phyloP scores from a whole-genome alignment of 2,888 invertebrate genomes.

The Drosophila prostipennis region DNA sequence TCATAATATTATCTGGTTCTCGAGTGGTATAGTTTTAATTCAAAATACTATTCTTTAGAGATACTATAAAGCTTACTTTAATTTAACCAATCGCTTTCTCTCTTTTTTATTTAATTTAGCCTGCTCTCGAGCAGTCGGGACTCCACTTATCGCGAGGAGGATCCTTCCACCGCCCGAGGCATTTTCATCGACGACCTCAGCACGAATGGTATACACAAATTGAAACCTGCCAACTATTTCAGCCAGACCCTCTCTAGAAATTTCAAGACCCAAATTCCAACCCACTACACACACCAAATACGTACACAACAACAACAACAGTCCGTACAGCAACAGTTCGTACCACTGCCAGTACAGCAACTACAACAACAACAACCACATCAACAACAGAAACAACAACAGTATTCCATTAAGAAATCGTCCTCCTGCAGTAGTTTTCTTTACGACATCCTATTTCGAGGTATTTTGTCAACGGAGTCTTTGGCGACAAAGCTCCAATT shows the following conservation, averaged over 20 bases:
- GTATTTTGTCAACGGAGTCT: conserved; percentile 84
- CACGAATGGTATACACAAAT: conserved; percentile 79
- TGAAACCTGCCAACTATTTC: conserved; percentile 62
- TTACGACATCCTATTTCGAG: conserved; percentile 85
- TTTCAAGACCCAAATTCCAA: conserved; percentile 81
- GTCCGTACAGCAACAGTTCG: conserved; percentile 56
- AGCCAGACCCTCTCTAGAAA: conserved; percentile 80
- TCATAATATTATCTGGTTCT: too few species aligned
- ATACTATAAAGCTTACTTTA: too few species aligned
- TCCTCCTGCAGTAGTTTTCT: conserved; percentile 85
- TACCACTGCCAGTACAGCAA: conserved; percentile 41
- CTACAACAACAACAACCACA: conserved; percentile 51
- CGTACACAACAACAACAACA: conserved; percentile 75
- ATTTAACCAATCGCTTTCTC: neutral
- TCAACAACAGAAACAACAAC: conserved; percentile 60
- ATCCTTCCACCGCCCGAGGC: conserved; percentile 63
- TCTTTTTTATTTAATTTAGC: conserved; percentile 50
- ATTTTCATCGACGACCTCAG: conserved; percentile 83
- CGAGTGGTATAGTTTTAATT: too few species aligned
- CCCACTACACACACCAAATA: conserved; percentile 70
- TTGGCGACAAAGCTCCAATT: conserved; percentile 71
- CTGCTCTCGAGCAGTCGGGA: conserved; percentile 84
- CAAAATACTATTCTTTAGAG: too few species aligned
- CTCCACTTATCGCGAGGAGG: conserved; percentile 84
- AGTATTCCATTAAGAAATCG: conserved; percentile 84